Evolutionary conservation across 2,113 vertebrate genomes (phyloP).

Genomic region (Sterrhoptilus dennistouni): DNA sequence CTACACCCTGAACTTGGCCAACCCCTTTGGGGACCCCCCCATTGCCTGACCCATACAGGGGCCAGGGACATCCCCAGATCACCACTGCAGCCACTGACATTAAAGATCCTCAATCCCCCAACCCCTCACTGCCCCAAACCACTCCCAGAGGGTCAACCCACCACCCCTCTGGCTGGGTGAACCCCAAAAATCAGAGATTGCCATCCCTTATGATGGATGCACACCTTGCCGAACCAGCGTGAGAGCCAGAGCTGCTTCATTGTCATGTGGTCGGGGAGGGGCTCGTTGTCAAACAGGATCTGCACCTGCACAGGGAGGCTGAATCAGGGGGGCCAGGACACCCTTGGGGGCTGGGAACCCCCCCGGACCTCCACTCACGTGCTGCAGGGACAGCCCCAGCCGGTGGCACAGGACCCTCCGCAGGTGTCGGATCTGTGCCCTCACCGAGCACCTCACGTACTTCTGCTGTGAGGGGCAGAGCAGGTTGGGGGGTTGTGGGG

Average conservation of each 20-base stretch:
- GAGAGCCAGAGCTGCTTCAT: slow-evolving; percentile 83
- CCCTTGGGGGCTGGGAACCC: not conserved
- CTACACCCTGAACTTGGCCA: not conserved
- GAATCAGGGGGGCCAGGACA: not conserved
- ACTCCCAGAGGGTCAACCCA: not conserved
- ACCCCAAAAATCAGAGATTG: not conserved
- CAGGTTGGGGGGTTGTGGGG: fast-evolving
- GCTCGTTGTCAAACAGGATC: slow-evolving; percentile 75
- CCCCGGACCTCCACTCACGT: slow-evolving; percentile 73
- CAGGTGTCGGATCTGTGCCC: slow-evolving; percentile 91
- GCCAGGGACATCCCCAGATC: fast-evolving
- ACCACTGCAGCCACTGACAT: not conserved
- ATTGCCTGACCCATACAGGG: not conserved
- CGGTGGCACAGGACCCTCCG: slow-evolving; percentile 90
- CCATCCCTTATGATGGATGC: fast-evolving
- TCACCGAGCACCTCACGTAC: slow-evolving; percentile 91
- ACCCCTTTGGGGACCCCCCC: not conserved
- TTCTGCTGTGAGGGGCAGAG: slow-evolving; percentile 81
- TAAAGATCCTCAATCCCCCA: not conserved
- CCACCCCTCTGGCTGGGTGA: fast-evolving
- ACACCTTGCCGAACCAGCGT: slow-evolving; percentile 80
- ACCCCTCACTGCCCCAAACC: not conserved
- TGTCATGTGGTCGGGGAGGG: slow-evolving; percentile 81
- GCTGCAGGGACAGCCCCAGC: slow-evolving; percentile 86
- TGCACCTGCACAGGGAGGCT: slow-evolving; percentile 56